Conservation (phyloP, 2,797 vertebrate genomes). For the Anas flavirostris region DNA sequence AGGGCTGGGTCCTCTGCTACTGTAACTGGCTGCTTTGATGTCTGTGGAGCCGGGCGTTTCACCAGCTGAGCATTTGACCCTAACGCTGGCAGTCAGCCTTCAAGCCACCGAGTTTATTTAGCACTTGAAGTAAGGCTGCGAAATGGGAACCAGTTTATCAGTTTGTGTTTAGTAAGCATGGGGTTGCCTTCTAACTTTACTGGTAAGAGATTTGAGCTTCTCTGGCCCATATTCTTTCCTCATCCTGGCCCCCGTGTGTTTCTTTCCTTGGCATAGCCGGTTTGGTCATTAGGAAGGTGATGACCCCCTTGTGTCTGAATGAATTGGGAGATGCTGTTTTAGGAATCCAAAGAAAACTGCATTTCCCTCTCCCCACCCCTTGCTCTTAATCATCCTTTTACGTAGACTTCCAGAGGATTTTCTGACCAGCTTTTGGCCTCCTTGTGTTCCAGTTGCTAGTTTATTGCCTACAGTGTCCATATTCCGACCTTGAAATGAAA, state of each 20-base stretch:
- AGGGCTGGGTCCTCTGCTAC: not conserved
- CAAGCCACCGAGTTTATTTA: not conserved
- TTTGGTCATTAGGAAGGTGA: not conserved
- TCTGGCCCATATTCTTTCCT: not conserved
- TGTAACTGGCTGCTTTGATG: not conserved
- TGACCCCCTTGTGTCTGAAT: not conserved
- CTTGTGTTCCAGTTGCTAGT: not conserved
- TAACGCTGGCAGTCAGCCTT: not conserved
- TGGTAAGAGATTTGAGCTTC: not conserved
- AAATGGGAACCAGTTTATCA: not conserved
- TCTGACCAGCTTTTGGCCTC: slow-evolving; percentile 9
- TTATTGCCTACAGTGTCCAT: not conserved
- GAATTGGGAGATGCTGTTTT: not conserved
- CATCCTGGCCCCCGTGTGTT: not conserved
- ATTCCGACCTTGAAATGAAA: not conserved
- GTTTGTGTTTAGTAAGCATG: not conserved
- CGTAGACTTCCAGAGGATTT: slow-evolving; percentile 27
- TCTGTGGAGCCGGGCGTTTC: not conserved
- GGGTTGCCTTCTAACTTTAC: not conserved
- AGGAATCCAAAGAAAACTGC: not conserved
- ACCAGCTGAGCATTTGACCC: slow-evolving; percentile 8
- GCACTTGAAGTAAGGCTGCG: not conserved
- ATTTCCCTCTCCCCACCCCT: not conserved
- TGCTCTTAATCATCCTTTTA: not conserved
- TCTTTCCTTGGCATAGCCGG: not conserved